Conservation (phyloP, 2,888 invertebrate species). For the Pedicia rivosa region DNA sequence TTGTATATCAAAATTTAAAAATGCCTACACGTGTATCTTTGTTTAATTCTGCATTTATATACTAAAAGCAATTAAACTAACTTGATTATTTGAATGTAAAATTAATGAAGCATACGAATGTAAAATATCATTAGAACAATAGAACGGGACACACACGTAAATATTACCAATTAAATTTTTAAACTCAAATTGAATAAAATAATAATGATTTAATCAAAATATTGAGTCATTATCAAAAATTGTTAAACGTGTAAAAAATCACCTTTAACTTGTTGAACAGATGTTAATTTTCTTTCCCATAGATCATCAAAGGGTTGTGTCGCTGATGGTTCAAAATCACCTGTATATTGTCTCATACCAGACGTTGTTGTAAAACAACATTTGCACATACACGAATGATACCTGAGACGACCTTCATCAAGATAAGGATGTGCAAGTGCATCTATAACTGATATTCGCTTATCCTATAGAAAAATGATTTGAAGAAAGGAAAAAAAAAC, state of each 20-base stretch:
- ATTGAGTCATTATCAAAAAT: too few relatives aligned
- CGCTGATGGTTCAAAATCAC: slow-evolving; percentile 88
- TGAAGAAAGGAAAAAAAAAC: neutral
- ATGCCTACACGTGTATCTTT: too few relatives aligned
- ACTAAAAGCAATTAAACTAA: too few relatives aligned
- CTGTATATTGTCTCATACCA: slow-evolving; percentile 72
- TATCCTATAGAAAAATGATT: slow-evolving; percentile 42
- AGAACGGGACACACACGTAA: too few relatives aligned
- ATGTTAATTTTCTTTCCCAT: slow-evolving; percentile 91
- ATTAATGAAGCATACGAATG: too few relatives aligned
- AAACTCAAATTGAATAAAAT: too few relatives aligned
- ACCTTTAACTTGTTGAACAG: slow-evolving; percentile 93
- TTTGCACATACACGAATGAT: slow-evolving; percentile 99
- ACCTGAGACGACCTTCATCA: slow-evolving; percentile 93
- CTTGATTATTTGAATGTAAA: too few relatives aligned
- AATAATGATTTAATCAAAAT: too few relatives aligned
- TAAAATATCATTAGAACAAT: too few relatives aligned
- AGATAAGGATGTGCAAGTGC: slow-evolving; percentile 95
- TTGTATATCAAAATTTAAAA: too few relatives aligned
- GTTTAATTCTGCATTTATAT: too few relatives aligned
- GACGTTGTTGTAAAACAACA: slow-evolving; percentile 78
- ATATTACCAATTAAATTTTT: too few relatives aligned
- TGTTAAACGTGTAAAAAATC: slow-evolving; percentile 13
- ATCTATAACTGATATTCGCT: slow-evolving; percentile 86
- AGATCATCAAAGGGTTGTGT: slow-evolving; percentile 84